Percentiles rank a stretch among this genome's conserved stretches.
Evolutionary conservation across 2,888 invertebrate species (phyloP).

Genomic region (Romanomermis culicivorax): DNA sequence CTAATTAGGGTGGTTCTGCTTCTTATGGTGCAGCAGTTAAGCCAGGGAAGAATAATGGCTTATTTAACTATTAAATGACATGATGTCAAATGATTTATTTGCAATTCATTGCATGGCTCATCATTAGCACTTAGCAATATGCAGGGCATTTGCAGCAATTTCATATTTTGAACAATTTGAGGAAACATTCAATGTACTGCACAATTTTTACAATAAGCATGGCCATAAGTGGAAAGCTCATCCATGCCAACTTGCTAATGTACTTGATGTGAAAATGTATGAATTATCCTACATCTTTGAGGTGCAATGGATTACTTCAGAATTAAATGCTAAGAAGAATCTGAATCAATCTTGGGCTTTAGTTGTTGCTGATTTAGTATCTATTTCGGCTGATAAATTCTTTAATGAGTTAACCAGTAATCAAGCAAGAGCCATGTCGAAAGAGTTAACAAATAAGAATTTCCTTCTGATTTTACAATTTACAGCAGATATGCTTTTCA

Average conservation of each 20-base stretch:
- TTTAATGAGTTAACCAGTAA: background rate
- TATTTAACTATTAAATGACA: background rate
- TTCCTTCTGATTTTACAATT: background rate
- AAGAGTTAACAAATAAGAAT: background rate
- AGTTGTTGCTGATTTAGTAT: background rate
- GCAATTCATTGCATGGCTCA: background rate
- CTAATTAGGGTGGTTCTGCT: background rate
- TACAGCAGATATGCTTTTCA: background rate
- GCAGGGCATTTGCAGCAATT: background rate
- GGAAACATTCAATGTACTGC: background rate
- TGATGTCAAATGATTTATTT: background rate
- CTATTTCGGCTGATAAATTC: background rate
- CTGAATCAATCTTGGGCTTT: background rate
- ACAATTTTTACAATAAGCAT: constrained; percentile 2
- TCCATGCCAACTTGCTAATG: background rate
- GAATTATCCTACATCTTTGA: constrained; percentile 3
- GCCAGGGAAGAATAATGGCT: background rate
- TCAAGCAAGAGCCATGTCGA: background rate
- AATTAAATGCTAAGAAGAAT: background rate
- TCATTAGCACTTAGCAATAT: background rate
- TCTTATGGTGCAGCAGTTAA: constrained; percentile 2
- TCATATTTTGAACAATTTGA: background rate
- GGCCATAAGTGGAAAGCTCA: background rate
- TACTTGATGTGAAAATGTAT: background rate
- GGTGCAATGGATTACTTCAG: background rate